phyloP scores from a whole-genome alignment of 2,888 invertebrate species.

The Elysia crispata region DNA sequence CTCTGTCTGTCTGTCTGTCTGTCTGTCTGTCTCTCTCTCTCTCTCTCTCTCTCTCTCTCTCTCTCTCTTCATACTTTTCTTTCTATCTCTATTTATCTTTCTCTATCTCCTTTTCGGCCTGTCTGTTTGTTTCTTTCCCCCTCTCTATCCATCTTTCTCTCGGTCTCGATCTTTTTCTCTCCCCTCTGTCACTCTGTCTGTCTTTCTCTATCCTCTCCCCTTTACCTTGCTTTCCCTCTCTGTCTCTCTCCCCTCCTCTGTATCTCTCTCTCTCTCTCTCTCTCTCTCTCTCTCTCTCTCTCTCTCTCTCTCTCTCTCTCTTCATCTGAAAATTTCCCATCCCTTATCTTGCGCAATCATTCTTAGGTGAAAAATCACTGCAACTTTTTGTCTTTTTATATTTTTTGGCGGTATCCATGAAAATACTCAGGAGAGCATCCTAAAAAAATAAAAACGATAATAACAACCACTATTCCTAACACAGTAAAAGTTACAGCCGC shows the following conservation, averaged over 20 bases:
- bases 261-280: conserved; percentile 2
- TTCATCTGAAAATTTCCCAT: too few species aligned
- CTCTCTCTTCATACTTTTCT: conserved; percentile 17
- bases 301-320: background rate
- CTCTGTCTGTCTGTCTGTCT: background rate
- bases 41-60: conserved; percentile 11
- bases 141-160: background rate
- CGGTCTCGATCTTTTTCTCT: background rate
- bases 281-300: background rate
- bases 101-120: too few species aligned
- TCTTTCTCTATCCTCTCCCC: too few species aligned
- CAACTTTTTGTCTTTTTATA: too few species aligned
- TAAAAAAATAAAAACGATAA: too few species aligned
- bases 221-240: too few species aligned
- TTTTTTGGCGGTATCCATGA: too few species aligned
- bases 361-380: too few species aligned
- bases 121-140: background rate
- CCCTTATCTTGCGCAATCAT: too few species aligned
- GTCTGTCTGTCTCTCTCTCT: conserved; percentile 15
- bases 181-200: background rate
- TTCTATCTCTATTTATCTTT: background rate
- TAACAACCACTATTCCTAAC: too few species aligned
- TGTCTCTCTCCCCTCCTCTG: background rate
- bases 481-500: too few species aligned
- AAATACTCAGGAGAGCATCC: too few species aligned